Evolutionary conservation across 2,113 vertebrate genomes (phyloP).

Genomic region (Catharus bicknelli): DNA sequence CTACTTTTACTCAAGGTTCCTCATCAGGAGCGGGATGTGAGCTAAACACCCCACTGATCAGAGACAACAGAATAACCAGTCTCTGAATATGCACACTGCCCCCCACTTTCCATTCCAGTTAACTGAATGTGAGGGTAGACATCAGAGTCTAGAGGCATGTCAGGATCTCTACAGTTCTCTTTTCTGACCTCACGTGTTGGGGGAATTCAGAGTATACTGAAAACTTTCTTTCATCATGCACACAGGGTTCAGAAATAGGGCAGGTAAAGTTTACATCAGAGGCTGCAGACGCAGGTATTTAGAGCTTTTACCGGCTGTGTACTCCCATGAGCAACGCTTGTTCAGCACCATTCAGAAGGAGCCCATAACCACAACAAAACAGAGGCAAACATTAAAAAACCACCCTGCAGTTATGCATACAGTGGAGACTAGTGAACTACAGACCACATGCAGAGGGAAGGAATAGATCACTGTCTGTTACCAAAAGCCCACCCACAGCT

Average conservation of each 20-base stretch:
- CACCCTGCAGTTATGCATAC: not conserved
- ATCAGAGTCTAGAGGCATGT: not conserved
- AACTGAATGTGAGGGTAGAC: not conserved
- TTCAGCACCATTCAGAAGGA: not conserved
- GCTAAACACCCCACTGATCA: not conserved
- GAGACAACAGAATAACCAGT: not conserved
- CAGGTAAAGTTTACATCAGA: not conserved
- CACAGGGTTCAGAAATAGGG: not conserved
- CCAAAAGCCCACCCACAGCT: slow-evolving; percentile 6
- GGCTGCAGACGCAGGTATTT: not conserved
- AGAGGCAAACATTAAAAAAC: not conserved
- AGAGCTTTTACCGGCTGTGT: not conserved
- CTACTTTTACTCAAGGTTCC: not conserved
- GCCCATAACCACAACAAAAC: not conserved
- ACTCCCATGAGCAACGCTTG: not conserved
- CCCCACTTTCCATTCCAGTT: not conserved
- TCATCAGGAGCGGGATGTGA: not conserved
- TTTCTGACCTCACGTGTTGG: not conserved
- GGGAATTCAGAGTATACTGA: not conserved
- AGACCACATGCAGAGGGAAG: not conserved
- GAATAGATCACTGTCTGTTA: not conserved
- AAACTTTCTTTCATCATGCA: not conserved
- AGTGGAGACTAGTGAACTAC: not conserved
- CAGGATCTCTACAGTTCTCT: not conserved
- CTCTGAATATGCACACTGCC: not conserved